Evolutionary conservation across 2,797 vertebrate species (phyloP).

Genomic region (Pogonophryne albipinna): DNA sequence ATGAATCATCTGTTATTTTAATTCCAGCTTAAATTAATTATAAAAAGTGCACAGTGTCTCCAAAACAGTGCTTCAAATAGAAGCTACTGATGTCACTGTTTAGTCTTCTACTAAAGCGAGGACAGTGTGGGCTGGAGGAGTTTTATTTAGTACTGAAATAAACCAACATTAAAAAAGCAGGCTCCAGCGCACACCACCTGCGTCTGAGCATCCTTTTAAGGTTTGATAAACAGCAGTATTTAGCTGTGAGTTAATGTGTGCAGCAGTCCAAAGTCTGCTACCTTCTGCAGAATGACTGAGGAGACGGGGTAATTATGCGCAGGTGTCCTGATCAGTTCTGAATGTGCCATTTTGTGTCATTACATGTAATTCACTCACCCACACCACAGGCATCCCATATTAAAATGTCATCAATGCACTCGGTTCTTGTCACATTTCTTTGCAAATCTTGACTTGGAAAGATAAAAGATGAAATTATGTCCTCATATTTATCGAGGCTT

Average conservation of each 20-base stretch:
- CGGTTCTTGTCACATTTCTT: constrained; percentile 1
- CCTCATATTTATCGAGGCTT: constrained; percentile 4
- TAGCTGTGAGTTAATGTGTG: neutral
- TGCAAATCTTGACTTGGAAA: constrained; percentile 17
- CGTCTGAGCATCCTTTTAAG: neutral
- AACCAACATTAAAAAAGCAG: constrained; percentile 33
- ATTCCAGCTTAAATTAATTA: constrained; percentile 51
- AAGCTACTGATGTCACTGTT: constrained; percentile 42
- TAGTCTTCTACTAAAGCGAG: constrained; percentile 46
- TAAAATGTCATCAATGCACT: constrained; percentile 37
- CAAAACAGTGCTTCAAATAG: constrained; percentile 54
- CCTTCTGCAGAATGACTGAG: constrained; percentile 5
- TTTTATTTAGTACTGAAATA: constrained; percentile 37
- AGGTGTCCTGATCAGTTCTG: constrained; percentile 43
- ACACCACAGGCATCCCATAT: constrained; percentile 16
- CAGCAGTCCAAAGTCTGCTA: constrained; percentile 1
- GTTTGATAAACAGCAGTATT: constrained; percentile 35
- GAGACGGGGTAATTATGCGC: constrained; percentile 40
- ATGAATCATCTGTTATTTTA: constrained; percentile 55
- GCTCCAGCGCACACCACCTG: constrained; percentile 34
- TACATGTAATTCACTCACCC: constrained; percentile 65
- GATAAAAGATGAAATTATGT: neutral
- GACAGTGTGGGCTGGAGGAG: constrained; percentile 26
- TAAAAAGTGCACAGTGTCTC: constrained; percentile 49
- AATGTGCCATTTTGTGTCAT: constrained; percentile 50